A percentile compares a stretch with the other conserved stretches of the same genome.
Evolutionary conservation across 2,888 invertebrate genomes (phyloP).

Genomic region (Rotaria socialis): DNA sequence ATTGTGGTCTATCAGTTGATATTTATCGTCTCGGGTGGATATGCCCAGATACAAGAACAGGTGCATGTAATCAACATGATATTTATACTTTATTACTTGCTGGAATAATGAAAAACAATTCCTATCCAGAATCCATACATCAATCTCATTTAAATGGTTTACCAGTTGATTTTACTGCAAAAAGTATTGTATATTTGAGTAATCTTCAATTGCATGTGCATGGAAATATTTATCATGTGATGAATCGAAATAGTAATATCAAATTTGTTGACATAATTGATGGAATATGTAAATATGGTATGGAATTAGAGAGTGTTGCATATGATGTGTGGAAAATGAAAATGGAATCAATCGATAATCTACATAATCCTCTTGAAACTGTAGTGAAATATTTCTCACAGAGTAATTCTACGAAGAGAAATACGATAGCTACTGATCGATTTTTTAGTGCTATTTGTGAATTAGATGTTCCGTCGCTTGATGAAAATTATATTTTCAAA

Average conservation of each 20-base stretch:
- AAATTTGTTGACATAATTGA: not conserved
- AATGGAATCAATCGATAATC: not conserved
- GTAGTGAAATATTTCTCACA: too few species aligned
- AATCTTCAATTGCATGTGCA: not conserved
- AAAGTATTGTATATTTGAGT: not conserved
- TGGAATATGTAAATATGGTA: not conserved
- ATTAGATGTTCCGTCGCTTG: too few species aligned
- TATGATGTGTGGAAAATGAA: not conserved
- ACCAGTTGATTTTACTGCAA: not conserved
- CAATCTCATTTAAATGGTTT: not conserved
- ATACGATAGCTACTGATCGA: too few species aligned
- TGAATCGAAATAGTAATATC: not conserved
- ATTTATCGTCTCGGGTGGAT: conserved; percentile 57
- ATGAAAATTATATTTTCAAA: too few species aligned
- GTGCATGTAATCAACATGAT: not conserved
- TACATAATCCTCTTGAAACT: too few species aligned
- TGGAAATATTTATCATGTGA: not conserved
- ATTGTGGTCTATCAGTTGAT: conserved; percentile 57
- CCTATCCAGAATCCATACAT: not conserved
- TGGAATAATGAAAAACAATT: not conserved
- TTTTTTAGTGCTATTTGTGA: too few species aligned
- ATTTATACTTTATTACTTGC: not conserved
- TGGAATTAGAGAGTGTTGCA: not conserved
- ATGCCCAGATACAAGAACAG: not conserved
- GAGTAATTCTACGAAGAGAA: too few species aligned